phyloP scores from a whole-genome alignment of 2,113 vertebrate genomes.

The cattle (Bos taurus) region ARS-UCD2.0 NC_037328.1:73373501-73374000 shows the following conservation, averaged over 20 bases:
- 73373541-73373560: background rate
- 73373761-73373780: background rate
- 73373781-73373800: background rate
- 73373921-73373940: background rate
- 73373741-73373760: background rate
- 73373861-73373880: background rate
- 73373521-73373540: background rate
- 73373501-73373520: background rate
- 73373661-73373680: background rate
- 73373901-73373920: background rate
- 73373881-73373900: background rate
- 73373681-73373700: background rate
- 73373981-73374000: background rate
- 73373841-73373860: background rate
- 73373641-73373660: background rate
- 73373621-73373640: background rate
- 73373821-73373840: background rate
- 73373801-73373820: background rate
- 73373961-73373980: rapidly evolving
- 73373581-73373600: too few species aligned
- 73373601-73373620: background rate
- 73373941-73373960: background rate
- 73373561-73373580: background rate
- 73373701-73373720: rapidly evolving
- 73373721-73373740: background rate